Evolutionary conservation across 2,888 invertebrate genomes (phyloP), one percentile per base, ranked within the genome.

Genomic region (Dasysyrphus tricinctus): DNA sequence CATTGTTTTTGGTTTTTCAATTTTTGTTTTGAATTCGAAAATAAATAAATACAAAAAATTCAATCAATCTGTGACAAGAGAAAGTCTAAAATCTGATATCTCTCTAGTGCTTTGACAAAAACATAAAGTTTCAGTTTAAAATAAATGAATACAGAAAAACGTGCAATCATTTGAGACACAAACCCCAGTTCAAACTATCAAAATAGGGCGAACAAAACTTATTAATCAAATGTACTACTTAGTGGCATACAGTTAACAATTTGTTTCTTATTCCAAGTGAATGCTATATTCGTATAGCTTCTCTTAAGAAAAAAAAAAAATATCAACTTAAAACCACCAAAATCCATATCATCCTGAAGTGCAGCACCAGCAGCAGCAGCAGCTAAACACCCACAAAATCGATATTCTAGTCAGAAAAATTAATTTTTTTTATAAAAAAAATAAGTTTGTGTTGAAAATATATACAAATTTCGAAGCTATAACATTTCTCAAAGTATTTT

Each of bases 161-260:
- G 72, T 80, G 74, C 82, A 79, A 75, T 11, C 9, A 65, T 76
- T 61, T 73, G 69, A 86, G 59, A 61, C 29, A 75, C 63, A 57
- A 32, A n/a, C 14, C 34, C 37, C 14, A 77, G 54, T 67, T 76
- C 61, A 80, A 80, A 44, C 76, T 80, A 44, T 88, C 89, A 90
- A 89, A 89, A 90, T 90, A 89, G 89, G 89, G 88, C 89, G 90
- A 89, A 89, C 88, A 88, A 88, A 88, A 87, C 87, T 90, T 87
- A 83, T 90, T 88, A 90, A 88, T 88, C 90, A 91, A 89, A 91
- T 91, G 91, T 91, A 91, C 90, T 90, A 91, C 89, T 90, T 91
- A 83, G 91, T 91, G 88, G 90, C 91, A 72, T 91, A 91, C 88
- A 91, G 91, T 89, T 91, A 90, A 89, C 90, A 89, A 90, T 88